Evolutionary conservation across 2,888 invertebrate genomes (phyloP).

Genomic region (Thymelicus sylvestris): DNA sequence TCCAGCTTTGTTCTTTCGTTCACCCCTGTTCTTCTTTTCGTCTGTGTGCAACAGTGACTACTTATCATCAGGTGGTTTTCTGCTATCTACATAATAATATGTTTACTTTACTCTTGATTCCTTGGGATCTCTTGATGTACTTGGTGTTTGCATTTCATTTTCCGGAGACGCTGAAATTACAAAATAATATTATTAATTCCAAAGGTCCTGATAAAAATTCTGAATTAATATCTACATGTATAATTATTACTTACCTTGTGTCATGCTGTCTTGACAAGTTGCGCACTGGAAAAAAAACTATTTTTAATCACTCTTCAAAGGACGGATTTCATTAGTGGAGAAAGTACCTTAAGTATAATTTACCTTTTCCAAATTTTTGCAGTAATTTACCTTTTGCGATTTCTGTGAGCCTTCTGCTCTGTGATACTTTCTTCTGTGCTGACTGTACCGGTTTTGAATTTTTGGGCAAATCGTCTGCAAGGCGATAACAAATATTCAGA

Average conservation of each 20-base stretch:
- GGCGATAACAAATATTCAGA: too few species aligned
- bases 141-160: not conserved
- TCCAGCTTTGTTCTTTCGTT: too few species aligned
- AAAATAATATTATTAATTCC: not conserved
- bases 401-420: constrained; percentile 18
- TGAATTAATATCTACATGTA: not conserved
- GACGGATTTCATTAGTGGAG: not conserved
- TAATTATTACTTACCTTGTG: constrained; percentile 10
- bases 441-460: constrained; percentile 50
- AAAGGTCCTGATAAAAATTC: too few species aligned
- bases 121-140: constrained; percentile 2
- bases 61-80: too few species aligned
- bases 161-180: constrained; percentile 2
- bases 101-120: constrained; percentile 2
- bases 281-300: constrained; percentile 12
- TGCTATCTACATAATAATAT: not conserved
- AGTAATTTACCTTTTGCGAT: constrained; percentile 3
- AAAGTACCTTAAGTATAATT: not conserved
- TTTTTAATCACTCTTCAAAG: not conserved
- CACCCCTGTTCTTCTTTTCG: too few species aligned
- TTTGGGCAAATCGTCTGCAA: constrained; percentile 50
- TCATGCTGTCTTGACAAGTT: not conserved
- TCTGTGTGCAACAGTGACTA: too few species aligned
- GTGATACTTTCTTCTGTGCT: constrained; percentile 50
- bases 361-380: not conserved